These are phyloP conservation scores for Mixornis gularis DNA, from an alignment of 2,113 vertebrate species.

Conservation along the genomic window DNA sequence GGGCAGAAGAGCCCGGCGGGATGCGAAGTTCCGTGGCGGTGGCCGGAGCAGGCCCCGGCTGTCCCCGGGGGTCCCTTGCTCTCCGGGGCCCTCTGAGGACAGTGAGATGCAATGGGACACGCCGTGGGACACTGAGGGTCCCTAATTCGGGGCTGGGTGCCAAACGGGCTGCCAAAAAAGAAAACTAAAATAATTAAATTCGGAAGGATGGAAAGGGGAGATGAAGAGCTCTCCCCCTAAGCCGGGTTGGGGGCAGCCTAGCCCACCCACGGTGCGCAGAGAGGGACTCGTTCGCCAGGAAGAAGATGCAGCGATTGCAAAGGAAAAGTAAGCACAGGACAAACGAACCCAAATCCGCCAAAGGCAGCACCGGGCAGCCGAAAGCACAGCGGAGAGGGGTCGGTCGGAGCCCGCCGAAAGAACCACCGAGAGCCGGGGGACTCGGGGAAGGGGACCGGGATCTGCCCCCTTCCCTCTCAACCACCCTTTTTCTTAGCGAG, in stretches of 20 bases:
- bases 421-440: not conserved
- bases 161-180: not conserved
- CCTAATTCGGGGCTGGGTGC: not conserved
- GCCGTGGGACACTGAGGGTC: not conserved
- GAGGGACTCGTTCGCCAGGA: not conserved
- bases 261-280: not conserved
- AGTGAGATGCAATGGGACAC: not conserved
- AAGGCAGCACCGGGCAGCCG: not conserved
- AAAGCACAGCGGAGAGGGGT: not conserved
- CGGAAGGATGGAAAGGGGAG: not conserved
- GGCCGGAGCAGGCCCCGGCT: not conserved
- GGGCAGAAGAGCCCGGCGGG: not conserved
- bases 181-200: not conserved
- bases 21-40: not conserved
- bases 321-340: not conserved
- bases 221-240: not conserved
- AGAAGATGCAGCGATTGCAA: not conserved
- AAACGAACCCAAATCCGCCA: not conserved
- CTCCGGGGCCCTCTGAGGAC: not conserved
- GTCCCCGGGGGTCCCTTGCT: not conserved
- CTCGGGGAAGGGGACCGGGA: accelerated
- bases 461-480: not conserved
- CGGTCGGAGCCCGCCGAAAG: not conserved
- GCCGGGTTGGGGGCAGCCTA: not conserved
- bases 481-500: not conserved